Evolutionary conservation across 2,888 invertebrate genomes (phyloP), one percentile per base, ranked within the genome.

Genomic region (Neoascia interrupta): DNA sequence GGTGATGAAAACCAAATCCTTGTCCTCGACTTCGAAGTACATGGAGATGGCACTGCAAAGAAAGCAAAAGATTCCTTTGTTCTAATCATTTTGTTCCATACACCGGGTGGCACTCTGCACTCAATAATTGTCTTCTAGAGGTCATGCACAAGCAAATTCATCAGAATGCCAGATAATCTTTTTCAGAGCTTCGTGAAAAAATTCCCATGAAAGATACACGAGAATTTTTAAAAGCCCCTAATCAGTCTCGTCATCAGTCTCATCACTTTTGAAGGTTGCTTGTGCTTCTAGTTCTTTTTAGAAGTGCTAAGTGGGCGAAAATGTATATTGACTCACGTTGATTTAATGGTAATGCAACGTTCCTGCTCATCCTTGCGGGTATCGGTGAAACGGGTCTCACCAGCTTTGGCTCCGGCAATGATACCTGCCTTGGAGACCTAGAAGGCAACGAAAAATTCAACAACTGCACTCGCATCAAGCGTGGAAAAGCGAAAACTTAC

Each of bases 291-390:
- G n/a, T 23, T 6, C n/a, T 5, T 15, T 36, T 2, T 15, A 4
- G 11, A 53, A 53, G 10, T 28, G 2, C n/a, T 16, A 1, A 16
- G 23, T 2, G 19, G 51, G 45, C 31, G 39, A 15, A 31, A 51
- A 28, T 13, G 54, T 16, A 31, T 28, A 23, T 16, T 11, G 26
- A 92, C 96, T 94, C 90, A 97, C 97, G 99, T 99, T 68, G 99
- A 99, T 91, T 99, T 99, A 91, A 99, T 99, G 89, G 99, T 99
- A 90, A 99, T 99, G 90, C 99, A 99, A 90, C 99, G 93, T 91
- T 99, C 99, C 89, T 99, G 99, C 90, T 99, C 99, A 90, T 99
- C 99, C 90, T 99, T 99, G 82, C 99, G 94, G 61, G 99, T 99
- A 89, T 99, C 99, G 19, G 99, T 99, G 90, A 99, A 99, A 83